Percentiles rank a stretch among this genome's conserved stretches.
Evolutionary conservation across 2,797 vertebrate genomes (phyloP).

Genomic region (Naso thynnoides): DNA sequence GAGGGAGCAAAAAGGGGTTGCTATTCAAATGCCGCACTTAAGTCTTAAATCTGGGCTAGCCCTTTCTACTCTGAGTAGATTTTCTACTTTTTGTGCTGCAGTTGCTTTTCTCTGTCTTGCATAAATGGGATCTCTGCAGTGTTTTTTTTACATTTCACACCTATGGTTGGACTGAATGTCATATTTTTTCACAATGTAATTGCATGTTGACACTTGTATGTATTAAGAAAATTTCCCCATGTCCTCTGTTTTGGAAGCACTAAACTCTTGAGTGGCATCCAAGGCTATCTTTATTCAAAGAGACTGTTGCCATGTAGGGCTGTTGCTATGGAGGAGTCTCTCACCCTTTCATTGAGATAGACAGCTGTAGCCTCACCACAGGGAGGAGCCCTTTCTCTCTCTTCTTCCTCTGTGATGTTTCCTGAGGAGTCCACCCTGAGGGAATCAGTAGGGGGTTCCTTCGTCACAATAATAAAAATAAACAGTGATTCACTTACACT

Average conservation of each 20-base stretch:
- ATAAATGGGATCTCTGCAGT: slow-evolving; percentile 39
- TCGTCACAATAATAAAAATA: slow-evolving; percentile 58
- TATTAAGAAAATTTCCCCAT: no score
- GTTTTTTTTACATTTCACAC: slow-evolving; percentile 27
- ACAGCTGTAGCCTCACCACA: slow-evolving; percentile 74
- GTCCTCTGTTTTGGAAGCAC: slow-evolving; percentile 56
- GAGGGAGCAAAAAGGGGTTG: slow-evolving; percentile 57
- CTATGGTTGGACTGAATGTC: slow-evolving; percentile 20
- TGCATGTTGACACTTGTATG: slow-evolving; percentile 5
- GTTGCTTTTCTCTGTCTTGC: slow-evolving; percentile 30
- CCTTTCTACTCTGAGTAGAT: slow-evolving; percentile 50
- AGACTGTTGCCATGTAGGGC: slow-evolving; percentile 86
- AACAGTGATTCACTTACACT: slow-evolving; percentile 57
- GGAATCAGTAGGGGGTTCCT: slow-evolving; percentile 50
- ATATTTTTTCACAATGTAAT: background rate
- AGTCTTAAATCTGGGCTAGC: slow-evolving; percentile 42
- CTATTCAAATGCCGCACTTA: slow-evolving; percentile 71
- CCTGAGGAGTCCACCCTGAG: slow-evolving; percentile 49
- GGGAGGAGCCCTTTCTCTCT: slow-evolving; percentile 82
- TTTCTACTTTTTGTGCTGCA: slow-evolving; percentile 42
- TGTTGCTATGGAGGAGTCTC: slow-evolving; percentile 87
- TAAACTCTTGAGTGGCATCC: slow-evolving; percentile 65
- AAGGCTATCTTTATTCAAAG: slow-evolving; percentile 80
- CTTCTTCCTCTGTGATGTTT: slow-evolving; percentile 39
- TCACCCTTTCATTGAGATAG: slow-evolving; percentile 60